Evolutionary conservation across 2,113 vertebrate species (phyloP).

Genomic region (Dunckerocampus dactyliophorus): DNA sequence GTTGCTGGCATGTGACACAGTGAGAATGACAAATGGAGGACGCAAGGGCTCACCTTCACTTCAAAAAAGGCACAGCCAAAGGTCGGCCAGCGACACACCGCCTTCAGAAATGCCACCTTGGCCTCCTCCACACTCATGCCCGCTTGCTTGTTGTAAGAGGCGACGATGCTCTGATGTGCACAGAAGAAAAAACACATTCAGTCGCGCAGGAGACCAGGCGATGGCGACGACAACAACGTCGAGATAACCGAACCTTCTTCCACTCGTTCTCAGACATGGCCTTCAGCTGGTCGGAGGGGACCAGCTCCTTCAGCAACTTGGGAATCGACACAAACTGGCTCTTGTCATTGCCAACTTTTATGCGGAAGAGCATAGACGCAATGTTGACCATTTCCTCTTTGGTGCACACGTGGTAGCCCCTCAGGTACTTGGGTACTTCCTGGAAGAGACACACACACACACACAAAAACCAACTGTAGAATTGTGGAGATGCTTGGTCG

Average conservation of each 20-base stretch:
- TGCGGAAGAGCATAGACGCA: slow-evolving; percentile 83
- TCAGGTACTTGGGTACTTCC: slow-evolving; percentile 93
- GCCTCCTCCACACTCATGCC: slow-evolving; percentile 80
- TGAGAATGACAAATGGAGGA: not conserved
- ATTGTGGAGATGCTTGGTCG: no score
- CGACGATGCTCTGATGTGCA: slow-evolving; percentile 59
- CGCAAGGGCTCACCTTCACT: slow-evolving; percentile 80
- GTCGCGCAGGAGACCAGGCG: not conserved
- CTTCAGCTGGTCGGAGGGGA: slow-evolving; percentile 83
- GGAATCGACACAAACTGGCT: slow-evolving; percentile 74
- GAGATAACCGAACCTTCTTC: slow-evolving; percentile 80
- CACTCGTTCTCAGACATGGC: slow-evolving; percentile 83
- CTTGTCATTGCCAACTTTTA: slow-evolving; percentile 74
- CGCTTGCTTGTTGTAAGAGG: slow-evolving; percentile 76
- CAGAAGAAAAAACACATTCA: not conserved
- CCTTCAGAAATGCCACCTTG: slow-evolving; percentile 84
- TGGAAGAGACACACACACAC: slow-evolving; percentile 47
- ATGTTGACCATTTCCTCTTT: slow-evolving; percentile 83
- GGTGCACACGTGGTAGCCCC: slow-evolving; percentile 86
- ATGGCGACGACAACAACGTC: not conserved
- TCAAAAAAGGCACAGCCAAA: slow-evolving; percentile 98
- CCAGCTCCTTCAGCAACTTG: slow-evolving; percentile 85
- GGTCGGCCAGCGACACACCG: slow-evolving; percentile 83
- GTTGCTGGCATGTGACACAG: not conserved
- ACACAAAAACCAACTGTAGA: not conserved